A percentile compares a stretch with the other conserved stretches of the same genome.
phyloP scores from a whole-genome alignment of 2,888 invertebrate genomes.

The Carterocephalus palaemon region DNA sequence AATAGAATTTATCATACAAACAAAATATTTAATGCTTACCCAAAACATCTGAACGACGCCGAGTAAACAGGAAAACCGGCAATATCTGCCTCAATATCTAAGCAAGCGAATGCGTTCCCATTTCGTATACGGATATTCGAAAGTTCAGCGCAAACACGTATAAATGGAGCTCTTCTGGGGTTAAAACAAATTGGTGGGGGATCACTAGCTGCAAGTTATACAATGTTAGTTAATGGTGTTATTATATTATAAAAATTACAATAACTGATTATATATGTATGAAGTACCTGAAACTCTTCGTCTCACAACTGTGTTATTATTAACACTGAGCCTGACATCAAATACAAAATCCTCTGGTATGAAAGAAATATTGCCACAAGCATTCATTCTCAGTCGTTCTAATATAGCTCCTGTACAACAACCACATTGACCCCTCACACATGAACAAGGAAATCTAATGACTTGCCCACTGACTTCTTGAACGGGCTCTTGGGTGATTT shows the following conservation, averaged over 20 bases:
- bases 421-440: slow-evolving; percentile 80
- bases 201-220: slow-evolving; percentile 81
- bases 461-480: slow-evolving; percentile 64
- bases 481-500: slow-evolving; percentile 34
- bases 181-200: slow-evolving; percentile 85
- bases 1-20: not conserved
- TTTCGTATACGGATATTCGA: slow-evolving; percentile 89
- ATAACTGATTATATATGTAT: too few species aligned
- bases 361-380: slow-evolving; percentile 88
- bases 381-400: slow-evolving; percentile 83
- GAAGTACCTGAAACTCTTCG: slow-evolving; percentile 87
- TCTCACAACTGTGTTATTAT: slow-evolving; percentile 84
- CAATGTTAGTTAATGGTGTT: too few species aligned
- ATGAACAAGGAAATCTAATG: slow-evolving; percentile 80
- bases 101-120: slow-evolving; percentile 87
- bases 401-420: slow-evolving; percentile 84
- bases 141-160: slow-evolving; percentile 85
- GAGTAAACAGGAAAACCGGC: slow-evolving; percentile 79
- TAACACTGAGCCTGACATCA: slow-evolving; percentile 84
- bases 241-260: slow-evolving; percentile 26
- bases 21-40: slow-evolving; percentile 43
- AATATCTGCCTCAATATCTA: slow-evolving; percentile 84
- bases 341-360: slow-evolving; percentile 90
- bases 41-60: slow-evolving; percentile 74
- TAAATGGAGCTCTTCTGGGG: slow-evolving; percentile 83